A percentile compares a stretch with the other conserved stretches of the same genome.
These are phyloP conservation scores for Chaitophorus viminalis DNA, from an alignment of 2,888 invertebrate genomes.

Conservation along the genomic window DNA sequence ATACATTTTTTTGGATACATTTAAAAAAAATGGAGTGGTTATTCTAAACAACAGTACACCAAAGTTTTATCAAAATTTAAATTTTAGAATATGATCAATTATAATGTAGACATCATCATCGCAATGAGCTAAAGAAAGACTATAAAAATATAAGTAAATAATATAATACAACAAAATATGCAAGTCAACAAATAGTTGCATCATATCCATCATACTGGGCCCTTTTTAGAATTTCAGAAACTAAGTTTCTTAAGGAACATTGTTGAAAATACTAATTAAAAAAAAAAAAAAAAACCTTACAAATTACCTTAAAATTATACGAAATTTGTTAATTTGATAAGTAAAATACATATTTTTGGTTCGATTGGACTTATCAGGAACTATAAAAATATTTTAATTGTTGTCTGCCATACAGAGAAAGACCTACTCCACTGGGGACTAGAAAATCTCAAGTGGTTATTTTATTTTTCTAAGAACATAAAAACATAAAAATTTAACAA, in stretches of 20 bases:
- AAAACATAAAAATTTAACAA: slow-evolving; percentile 23
- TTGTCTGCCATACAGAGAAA: not conserved
- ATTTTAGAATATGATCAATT: not conserved
- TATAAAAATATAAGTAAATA: slow-evolving; percentile 10
- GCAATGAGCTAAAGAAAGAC: not conserved
- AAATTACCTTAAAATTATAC: slow-evolving; percentile 24
- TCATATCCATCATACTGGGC: not conserved
- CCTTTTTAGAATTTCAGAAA: slow-evolving; percentile 38
- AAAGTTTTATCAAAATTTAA: slow-evolving; percentile 17
- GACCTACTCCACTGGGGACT: not conserved
- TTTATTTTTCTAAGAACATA: not conserved
- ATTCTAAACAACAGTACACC: slow-evolving; percentile 24
- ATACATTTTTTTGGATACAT: not conserved
- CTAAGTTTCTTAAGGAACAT: slow-evolving; percentile 47
- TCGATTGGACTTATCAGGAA: slow-evolving; percentile 44
- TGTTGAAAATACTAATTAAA: slow-evolving; percentile 26
- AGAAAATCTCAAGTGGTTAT: not conserved
- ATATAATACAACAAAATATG: not conserved
- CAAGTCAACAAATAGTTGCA: slow-evolving; percentile 31
- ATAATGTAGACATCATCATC: not conserved
- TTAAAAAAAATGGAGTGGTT: not conserved
- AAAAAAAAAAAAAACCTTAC: slow-evolving; percentile 27
- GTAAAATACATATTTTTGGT: slow-evolving; percentile 45
- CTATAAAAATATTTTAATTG: slow-evolving; percentile 41
- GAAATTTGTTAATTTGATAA: slow-evolving; percentile 19